Percentiles rank a stretch among this genome's conserved stretches.
Evolutionary conservation across 92 coral and sea anemone genomes (phyloP).

Genomic region (Epizoanthus rinbou): DNA sequence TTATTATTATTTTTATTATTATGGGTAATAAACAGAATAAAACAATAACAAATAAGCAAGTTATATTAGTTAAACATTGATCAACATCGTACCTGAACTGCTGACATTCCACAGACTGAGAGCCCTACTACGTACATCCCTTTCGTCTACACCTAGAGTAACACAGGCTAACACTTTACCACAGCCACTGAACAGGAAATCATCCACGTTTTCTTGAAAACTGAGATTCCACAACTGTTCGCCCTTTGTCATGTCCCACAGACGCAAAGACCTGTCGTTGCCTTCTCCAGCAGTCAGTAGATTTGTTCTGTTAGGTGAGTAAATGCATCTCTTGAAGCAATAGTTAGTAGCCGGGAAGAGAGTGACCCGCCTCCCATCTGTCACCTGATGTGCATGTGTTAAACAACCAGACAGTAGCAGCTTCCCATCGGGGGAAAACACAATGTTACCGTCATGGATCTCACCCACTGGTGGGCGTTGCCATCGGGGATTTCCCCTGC

Average conservation of each 20-base stretch:
- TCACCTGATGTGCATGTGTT: conserved; percentile 30
- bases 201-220: background rate
- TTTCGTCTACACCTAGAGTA: background rate
- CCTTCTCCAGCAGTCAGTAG: conserved; percentile 8
- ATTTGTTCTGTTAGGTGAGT: conserved; percentile 5
- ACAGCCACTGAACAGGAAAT: conserved; percentile 16
- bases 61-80: too few species aligned
- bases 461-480: conserved; percentile 2
- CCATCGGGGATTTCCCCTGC: conserved; percentile 27
- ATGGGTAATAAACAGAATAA: background rate
- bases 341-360: conserved; percentile 25
- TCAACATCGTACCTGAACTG: background rate
- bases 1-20: too few species aligned
- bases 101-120: conserved; percentile 15
- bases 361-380: conserved; percentile 24
- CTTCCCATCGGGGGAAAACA: conserved; percentile 39
- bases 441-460: background rate
- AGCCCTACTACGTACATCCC: background rate
- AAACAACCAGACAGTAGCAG: conserved; percentile 6
- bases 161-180: conserved; percentile 20
- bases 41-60: background rate
- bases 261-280: conserved; percentile 8
- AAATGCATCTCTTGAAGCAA: conserved; percentile 12
- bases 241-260: conserved; percentile 36
- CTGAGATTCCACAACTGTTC: background rate